Evolutionary conservation across 2,797 vertebrate genomes (phyloP).

Genomic region (Peromyscus melanophrys): DNA sequence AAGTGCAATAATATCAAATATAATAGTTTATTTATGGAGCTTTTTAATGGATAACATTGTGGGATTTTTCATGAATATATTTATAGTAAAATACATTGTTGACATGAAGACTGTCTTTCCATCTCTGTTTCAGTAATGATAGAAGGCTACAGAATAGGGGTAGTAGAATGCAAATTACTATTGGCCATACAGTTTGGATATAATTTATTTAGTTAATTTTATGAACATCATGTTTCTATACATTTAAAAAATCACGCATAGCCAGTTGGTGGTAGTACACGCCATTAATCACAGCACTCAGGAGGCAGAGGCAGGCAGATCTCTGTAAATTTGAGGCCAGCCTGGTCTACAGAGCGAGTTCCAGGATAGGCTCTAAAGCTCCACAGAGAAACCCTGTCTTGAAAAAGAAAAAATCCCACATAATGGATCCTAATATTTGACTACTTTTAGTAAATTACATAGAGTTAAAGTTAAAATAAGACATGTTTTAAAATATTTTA

Average conservation of each 20-base stretch:
- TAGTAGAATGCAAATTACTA: not conserved
- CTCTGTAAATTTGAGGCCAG: too few relatives aligned
- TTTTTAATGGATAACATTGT: not conserved
- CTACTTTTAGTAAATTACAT: not conserved
- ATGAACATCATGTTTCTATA: not conserved
- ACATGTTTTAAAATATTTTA: not conserved
- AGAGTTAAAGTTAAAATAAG: slow-evolving; percentile 37
- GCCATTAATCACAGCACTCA: too few relatives aligned
- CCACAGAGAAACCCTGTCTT: too few relatives aligned
- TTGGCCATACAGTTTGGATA: not conserved
- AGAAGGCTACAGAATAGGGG: not conserved
- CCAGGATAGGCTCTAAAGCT: too few relatives aligned
- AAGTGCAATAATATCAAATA: not conserved
- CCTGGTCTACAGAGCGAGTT: too few relatives aligned
- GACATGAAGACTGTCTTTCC: not conserved
- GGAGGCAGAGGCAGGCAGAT: too few relatives aligned
- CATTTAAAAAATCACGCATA: not conserved
- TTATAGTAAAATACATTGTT: not conserved
- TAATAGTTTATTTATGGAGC: not conserved
- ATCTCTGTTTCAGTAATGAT: not conserved
- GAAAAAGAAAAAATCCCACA: not conserved
- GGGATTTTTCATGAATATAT: not conserved
- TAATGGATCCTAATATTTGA: not conserved
- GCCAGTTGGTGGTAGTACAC: too few relatives aligned
- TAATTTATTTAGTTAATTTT: not conserved